These are phyloP conservation scores for Manis pentadactyla DNA, from an alignment of 2,797 vertebrate genomes.

Conservation along the genomic window DNA sequence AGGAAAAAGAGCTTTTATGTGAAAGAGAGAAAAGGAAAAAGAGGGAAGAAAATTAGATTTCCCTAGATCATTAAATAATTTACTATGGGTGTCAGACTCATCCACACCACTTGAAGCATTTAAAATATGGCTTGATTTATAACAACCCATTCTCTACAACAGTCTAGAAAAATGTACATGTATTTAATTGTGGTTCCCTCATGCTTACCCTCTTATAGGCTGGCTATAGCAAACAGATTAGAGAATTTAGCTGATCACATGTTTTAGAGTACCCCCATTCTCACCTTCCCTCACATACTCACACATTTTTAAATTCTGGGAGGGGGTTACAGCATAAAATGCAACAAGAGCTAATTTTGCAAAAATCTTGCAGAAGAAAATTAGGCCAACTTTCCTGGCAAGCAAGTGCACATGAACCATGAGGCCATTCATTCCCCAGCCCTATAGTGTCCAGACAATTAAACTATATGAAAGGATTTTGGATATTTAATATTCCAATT, in stretches of 20 bases:
- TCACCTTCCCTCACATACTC: background rate
- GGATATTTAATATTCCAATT: conserved; percentile 29
- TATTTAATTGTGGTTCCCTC: background rate
- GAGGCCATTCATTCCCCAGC: background rate
- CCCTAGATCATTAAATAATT: conserved; percentile 43
- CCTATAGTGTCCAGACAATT: background rate
- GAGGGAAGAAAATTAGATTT: background rate
- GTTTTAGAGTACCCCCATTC: background rate
- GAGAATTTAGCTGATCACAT: background rate
- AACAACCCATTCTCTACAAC: conserved; percentile 12
- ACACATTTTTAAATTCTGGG: conserved; percentile 35
- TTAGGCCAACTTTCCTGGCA: background rate
- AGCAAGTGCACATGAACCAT: background rate
- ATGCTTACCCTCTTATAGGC: background rate
- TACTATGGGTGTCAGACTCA: background rate
- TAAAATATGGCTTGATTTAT: background rate
- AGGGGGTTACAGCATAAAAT: conserved; percentile 22
- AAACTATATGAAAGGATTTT: conserved; percentile 16
- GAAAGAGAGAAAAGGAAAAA: background rate
- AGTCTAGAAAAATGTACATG: background rate
- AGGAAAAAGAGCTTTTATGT: background rate
- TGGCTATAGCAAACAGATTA: background rate
- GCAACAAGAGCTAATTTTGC: conserved; percentile 31
- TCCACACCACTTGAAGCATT: background rate
- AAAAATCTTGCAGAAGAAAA: conserved; percentile 59